These are phyloP conservation scores for Coelinius sp. DNA, from an alignment of 2,888 invertebrate genomes.

Conservation along the genomic window DNA sequence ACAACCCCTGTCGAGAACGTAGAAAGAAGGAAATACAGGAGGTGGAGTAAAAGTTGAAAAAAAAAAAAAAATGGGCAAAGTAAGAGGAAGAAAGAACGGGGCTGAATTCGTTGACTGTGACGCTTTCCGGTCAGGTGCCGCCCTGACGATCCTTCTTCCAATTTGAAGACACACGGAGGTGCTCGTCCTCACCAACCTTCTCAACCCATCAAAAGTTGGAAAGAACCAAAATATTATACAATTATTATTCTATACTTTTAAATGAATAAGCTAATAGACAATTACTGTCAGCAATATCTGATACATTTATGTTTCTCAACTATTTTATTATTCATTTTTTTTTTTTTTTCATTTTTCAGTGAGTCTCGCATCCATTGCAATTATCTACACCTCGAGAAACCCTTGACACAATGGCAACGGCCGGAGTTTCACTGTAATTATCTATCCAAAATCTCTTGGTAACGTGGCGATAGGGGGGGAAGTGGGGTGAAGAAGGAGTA, in stretches of 20 bases:
- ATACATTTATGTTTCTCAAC: neutral
- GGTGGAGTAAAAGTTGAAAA: conserved; percentile 34
- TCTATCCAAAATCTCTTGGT: conserved; percentile 62
- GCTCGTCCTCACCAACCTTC: conserved; percentile 39
- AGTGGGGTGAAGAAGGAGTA: conserved; percentile 17
- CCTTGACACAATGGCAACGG: conserved; percentile 56
- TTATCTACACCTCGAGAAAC: conserved; percentile 59
- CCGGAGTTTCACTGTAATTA: conserved; percentile 60
- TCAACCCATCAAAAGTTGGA: conserved; percentile 41
- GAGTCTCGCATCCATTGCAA: conserved; percentile 43
- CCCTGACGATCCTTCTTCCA: conserved; percentile 62
- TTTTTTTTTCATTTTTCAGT: conserved; percentile 1
- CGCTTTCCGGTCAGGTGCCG: conserved; percentile 70
- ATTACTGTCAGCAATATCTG: neutral
- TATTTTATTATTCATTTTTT: neutral
- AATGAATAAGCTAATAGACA: neutral
- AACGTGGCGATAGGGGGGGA: conserved; percentile 41
- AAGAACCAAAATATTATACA: neutral
- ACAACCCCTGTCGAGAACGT: conserved; percentile 43
- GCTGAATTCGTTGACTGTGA: conserved; percentile 67
- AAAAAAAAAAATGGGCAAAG: conserved; percentile 37
- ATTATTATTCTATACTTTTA: neutral
- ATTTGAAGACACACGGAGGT: conserved; percentile 42
- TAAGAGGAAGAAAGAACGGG: conserved; percentile 58
- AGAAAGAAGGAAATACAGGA: conserved; percentile 9